Conservation (phyloP, 2,888 invertebrate genomes). For the Trichopria drosophilae region DNA sequence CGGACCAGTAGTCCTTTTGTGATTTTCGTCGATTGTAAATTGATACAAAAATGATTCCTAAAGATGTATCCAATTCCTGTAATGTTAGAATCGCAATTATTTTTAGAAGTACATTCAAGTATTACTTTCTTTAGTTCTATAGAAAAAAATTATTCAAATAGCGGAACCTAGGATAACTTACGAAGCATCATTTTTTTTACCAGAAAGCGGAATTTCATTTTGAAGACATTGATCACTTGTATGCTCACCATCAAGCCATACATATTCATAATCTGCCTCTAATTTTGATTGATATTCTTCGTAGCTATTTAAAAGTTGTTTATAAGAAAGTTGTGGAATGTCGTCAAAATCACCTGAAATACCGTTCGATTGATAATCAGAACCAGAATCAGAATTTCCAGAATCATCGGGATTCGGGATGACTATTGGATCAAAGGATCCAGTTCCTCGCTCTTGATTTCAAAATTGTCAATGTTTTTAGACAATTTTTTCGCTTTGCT, state of each 20-base stretch:
- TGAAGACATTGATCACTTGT: background rate
- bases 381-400: no score
- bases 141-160: slow-evolving; percentile 17
- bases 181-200: slow-evolving; percentile 4
- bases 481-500: no score
- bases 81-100: slow-evolving; percentile 9
- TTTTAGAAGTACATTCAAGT: slow-evolving; percentile 7
- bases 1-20: slow-evolving; percentile 20
- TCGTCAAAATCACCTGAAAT: no score
- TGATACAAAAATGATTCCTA: slow-evolving; percentile 19
- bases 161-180: slow-evolving; percentile 1
- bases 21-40: slow-evolving; percentile 17
- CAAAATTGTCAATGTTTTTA: no score
- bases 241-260: slow-evolving; percentile 9
- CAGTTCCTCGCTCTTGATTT: no score
- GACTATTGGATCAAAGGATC: no score
- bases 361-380: no score
- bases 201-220: slow-evolving; percentile 8
- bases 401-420: no score
- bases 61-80: slow-evolving; percentile 21
- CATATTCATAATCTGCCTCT: no score
- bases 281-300: no score
- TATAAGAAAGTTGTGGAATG: no score
- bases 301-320: no score
- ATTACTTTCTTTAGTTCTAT: slow-evolving; percentile 4